phyloP scores from a whole-genome alignment of 2,797 vertebrate species.

The Manis pentadactyla region DNA sequence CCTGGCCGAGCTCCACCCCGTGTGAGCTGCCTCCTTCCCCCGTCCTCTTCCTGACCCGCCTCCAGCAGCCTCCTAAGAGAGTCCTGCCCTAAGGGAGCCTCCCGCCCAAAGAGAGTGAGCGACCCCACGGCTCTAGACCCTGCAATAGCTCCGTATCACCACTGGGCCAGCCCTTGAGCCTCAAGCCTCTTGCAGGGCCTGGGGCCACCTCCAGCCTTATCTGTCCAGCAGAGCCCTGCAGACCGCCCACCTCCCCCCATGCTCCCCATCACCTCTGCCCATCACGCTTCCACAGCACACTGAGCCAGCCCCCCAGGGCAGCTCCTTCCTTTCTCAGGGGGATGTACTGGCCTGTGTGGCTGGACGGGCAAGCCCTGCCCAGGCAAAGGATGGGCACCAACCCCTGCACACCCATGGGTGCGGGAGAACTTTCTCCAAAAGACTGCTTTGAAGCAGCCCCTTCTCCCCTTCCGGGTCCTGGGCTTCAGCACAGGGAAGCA shows the following conservation, averaged over 20 bases:
- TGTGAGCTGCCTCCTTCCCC: not conserved
- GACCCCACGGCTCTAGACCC: no score
- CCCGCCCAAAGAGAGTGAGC: not conserved
- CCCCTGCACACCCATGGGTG: not conserved
- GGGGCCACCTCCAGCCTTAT: not conserved
- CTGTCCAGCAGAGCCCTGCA: not conserved
- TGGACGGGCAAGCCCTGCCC: not conserved
- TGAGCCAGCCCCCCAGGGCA: not conserved
- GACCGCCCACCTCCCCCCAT: not conserved
- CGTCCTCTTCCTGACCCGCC: not conserved
- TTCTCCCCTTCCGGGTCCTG: not conserved
- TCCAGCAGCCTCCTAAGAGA: not conserved
- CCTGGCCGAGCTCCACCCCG: not conserved
- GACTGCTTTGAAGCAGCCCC: not conserved
- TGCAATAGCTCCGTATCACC: not conserved
- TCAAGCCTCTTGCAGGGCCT: not conserved
- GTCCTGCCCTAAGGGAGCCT: not conserved
- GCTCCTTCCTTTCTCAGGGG: not conserved
- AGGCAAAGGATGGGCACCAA: not conserved
- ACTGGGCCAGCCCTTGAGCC: not conserved
- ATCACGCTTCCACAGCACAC: no score
- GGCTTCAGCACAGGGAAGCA: not conserved
- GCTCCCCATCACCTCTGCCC: not conserved
- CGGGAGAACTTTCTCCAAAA: not conserved
- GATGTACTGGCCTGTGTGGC: not conserved